Evolutionary conservation across 2,888 invertebrate species (phyloP).

Genomic region (Caenorhabditis parvicauda): DNA sequence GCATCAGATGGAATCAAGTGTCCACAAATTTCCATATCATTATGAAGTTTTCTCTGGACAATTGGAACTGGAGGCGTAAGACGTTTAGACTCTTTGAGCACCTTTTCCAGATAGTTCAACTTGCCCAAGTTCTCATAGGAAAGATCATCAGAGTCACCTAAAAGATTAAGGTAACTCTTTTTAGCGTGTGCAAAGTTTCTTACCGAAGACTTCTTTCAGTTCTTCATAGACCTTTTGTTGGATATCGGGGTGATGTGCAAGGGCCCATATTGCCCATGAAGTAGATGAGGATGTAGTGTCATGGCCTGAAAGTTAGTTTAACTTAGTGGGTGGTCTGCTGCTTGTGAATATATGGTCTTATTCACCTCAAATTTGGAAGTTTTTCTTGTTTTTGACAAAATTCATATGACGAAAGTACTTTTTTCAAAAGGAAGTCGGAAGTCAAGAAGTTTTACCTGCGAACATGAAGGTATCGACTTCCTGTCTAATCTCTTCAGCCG

Average conservation of each 20-base stretch:
- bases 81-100: constrained; percentile 55
- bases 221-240: constrained; percentile 53
- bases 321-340: too few species aligned
- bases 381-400: not conserved
- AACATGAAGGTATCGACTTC: constrained; percentile 66
- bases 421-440: too few species aligned
- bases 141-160: constrained; percentile 38
- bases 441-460: constrained; percentile 45
- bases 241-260: constrained; percentile 64
- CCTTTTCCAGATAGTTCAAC: constrained; percentile 51
- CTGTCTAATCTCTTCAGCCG: constrained; percentile 64
- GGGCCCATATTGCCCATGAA: constrained; percentile 63
- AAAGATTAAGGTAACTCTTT: not conserved
- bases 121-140: constrained; percentile 56
- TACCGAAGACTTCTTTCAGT: constrained; percentile 36
- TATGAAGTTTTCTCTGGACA: constrained; percentile 48
- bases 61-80: constrained; percentile 54
- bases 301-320: constrained; percentile 59
- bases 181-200: too few species aligned
- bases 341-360: too few species aligned
- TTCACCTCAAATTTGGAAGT: too few species aligned
- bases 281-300: constrained; percentile 65
- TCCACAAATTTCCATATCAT: constrained; percentile 58
- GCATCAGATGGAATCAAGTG: constrained; percentile 20
- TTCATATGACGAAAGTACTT: not conserved